These are phyloP conservation scores for Gasterosteus aculeatus DNA, from an alignment of 2,113 vertebrate genomes.

Conservation along the genomic window DNA sequence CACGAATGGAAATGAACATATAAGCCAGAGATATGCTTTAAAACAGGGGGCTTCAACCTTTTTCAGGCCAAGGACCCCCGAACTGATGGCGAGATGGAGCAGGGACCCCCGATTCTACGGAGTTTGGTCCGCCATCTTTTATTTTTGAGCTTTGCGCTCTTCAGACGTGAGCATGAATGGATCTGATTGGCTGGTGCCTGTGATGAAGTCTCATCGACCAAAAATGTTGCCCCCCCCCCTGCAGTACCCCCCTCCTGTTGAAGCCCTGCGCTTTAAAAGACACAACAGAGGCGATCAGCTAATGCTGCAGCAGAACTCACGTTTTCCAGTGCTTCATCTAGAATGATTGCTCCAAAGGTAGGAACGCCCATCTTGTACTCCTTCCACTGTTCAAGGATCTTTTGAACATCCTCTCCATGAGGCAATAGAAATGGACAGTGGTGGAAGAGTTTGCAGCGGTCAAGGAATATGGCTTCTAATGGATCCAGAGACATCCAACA, in stretches of 20 bases:
- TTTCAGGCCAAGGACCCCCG: too few species aligned
- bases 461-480: slow-evolving; percentile 77
- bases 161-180: too few species aligned
- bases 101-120: too few species aligned
- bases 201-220: too few species aligned
- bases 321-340: slow-evolving; percentile 94
- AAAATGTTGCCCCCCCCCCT: too few species aligned
- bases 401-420: slow-evolving; percentile 96
- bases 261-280: not conserved
- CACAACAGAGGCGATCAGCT: not conserved
- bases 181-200: too few species aligned
- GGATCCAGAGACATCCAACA: not conserved
- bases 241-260: too few species aligned
- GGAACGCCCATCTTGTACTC: slow-evolving; percentile 99
- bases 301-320: slow-evolving; percentile 78
- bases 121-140: too few species aligned
- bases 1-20: not conserved
- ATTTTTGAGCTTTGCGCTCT: too few species aligned
- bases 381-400: slow-evolving; percentile 97
- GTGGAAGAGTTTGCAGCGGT: slow-evolving; percentile 87
- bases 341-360: slow-evolving; percentile 97
- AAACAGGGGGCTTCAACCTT: too few species aligned
- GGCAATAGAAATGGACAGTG: slow-evolving; percentile 98
- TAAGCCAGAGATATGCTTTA: not conserved
- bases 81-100: too few species aligned